Evolutionary conservation across 1,140 invertebrate species (phyloP).

Genomic region (Calycopis cecrops): DNA sequence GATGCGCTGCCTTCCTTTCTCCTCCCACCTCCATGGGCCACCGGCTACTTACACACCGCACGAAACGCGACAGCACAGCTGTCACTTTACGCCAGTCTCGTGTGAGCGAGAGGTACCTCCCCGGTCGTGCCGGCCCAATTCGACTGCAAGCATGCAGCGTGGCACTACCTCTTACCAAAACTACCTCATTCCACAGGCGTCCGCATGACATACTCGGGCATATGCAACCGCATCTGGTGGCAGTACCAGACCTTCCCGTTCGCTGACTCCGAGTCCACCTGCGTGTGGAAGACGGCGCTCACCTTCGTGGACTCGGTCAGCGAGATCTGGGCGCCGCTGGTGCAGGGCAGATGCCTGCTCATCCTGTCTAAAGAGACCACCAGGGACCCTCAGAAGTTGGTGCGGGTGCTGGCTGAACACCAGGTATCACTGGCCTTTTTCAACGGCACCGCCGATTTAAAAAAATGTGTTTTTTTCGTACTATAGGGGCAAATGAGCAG

Average conservation of each 20-base stretch:
- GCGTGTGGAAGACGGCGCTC: slow-evolving; percentile 91
- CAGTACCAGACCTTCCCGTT: slow-evolving; percentile 89
- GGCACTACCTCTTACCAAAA: too few relatives aligned
- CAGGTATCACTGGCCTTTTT: slow-evolving; percentile 66
- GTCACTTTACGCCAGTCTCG: too few relatives aligned
- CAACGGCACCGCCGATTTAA: too few relatives aligned
- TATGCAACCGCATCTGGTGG: slow-evolving; percentile 89
- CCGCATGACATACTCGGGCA: slow-evolving; percentile 85
- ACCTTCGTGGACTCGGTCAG: slow-evolving; percentile 92
- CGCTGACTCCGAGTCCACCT: slow-evolving; percentile 77
- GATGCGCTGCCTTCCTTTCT: too few relatives aligned
- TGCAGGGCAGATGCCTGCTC: slow-evolving; percentile 82
- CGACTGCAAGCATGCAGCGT: too few relatives aligned
- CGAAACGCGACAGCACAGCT: too few relatives aligned
- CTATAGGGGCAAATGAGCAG: too few relatives aligned
- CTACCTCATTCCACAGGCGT: slow-evolving; percentile 79
- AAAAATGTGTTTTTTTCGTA: too few relatives aligned
- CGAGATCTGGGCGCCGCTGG: slow-evolving; percentile 89
- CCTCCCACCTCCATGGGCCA: too few relatives aligned
- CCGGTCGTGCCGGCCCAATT: too few relatives aligned
- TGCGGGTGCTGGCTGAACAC: slow-evolving; percentile 80
- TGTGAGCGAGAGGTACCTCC: too few relatives aligned
- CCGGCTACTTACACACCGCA: too few relatives aligned
- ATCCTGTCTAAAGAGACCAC: slow-evolving; percentile 83
- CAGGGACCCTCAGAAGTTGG: slow-evolving; percentile 84